A percentile compares a stretch with the other conserved stretches of the same genome.
These are phyloP conservation scores for Semibalanus balanoides DNA, from an alignment of 1,140 invertebrate genomes.

Conservation along the genomic window DNA sequence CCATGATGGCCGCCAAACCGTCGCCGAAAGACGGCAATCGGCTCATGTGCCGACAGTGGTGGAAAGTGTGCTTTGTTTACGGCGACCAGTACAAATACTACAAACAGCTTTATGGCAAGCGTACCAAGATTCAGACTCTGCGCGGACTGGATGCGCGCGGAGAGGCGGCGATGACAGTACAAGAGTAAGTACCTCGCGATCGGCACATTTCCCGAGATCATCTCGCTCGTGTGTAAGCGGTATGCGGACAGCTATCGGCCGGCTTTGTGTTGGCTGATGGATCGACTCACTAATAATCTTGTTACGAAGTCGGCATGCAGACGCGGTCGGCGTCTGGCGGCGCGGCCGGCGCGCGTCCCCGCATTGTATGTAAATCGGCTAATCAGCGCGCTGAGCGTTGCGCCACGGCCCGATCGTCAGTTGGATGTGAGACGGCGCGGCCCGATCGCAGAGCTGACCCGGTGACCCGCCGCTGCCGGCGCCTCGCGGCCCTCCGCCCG, in stretches of 20 bases:
- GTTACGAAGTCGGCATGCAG: background rate
- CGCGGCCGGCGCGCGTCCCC: too few relatives aligned
- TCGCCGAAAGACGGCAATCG: conserved; percentile 34
- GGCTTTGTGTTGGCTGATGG: background rate
- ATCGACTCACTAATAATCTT: background rate
- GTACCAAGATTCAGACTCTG: conserved; percentile 28
- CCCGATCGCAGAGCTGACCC: background rate
- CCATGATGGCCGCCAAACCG: background rate
- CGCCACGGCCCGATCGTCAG: too few relatives aligned
- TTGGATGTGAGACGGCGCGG: background rate
- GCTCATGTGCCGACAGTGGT: conserved; percentile 69
- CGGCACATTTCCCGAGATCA: background rate
- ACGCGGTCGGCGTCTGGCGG: background rate
- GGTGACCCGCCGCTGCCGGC: background rate
- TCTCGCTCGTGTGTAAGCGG: background rate
- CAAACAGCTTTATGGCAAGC: conserved; percentile 54
- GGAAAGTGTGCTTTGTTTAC: conserved; percentile 72
- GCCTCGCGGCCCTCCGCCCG: background rate
- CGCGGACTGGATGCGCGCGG: background rate
- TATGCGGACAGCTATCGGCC: background rate
- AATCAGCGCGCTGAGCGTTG: background rate
- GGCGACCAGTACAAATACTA: conserved; percentile 70
- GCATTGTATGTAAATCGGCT: background rate
- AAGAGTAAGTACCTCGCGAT: conserved; percentile 1
- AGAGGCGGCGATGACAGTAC: background rate